Evolutionary conservation across 2,888 invertebrate species (phyloP).

Genomic region (Acanthococcus lagerstroemiae): DNA sequence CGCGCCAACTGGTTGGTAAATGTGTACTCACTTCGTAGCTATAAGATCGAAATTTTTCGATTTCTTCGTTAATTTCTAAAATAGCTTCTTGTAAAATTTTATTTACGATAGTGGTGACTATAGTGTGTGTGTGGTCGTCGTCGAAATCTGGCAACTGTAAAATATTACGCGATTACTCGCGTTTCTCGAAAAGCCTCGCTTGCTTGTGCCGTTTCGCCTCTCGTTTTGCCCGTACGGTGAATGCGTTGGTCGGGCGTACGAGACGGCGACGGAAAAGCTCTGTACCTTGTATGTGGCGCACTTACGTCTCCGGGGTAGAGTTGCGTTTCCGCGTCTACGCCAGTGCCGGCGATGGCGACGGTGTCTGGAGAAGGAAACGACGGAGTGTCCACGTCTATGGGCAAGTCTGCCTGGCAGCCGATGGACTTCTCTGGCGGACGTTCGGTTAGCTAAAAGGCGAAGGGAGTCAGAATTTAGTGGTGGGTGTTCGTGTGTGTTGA

Average conservation of each 20-base stretch:
- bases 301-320: conserved; percentile 19
- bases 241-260: no score
- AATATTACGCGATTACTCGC: not conserved
- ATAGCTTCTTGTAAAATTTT: conserved; percentile 27
- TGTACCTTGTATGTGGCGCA: no score
- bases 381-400: not conserved
- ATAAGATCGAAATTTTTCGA: conserved; percentile 16
- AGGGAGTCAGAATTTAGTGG: not conserved
- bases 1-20: no score
- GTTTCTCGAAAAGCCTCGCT: not conserved
- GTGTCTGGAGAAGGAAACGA: not conserved
- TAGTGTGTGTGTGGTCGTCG: conserved; percentile 5
- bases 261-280: no score
- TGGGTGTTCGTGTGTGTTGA: not conserved
- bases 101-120: conserved; percentile 15
- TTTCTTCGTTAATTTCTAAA: conserved; percentile 26
- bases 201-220: no score
- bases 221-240: no score
- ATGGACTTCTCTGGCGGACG: conserved; percentile 11
- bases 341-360: not conserved
- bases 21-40: conserved; percentile 25
- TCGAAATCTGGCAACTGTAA: conserved; percentile 18
- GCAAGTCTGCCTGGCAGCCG: conserved; percentile 19
- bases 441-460: conserved; percentile 9
- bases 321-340: conserved; percentile 19